These are phyloP conservation scores for Syngnathus acus DNA, from an alignment of 2,797 vertebrate genomes.

Conservation along the genomic window DNA sequence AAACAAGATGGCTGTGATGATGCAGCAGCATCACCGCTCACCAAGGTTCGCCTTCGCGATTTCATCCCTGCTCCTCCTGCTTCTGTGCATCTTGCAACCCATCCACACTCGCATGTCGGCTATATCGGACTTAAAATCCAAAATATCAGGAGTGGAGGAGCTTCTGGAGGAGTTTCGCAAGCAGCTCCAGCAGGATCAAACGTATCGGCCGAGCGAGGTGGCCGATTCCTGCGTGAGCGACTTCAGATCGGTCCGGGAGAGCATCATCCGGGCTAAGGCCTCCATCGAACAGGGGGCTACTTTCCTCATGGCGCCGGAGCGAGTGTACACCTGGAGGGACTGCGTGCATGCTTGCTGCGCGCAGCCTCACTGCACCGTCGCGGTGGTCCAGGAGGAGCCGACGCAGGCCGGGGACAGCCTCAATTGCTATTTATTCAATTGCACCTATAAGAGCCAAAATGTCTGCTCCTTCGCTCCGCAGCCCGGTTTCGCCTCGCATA, in stretches of 20 bases:
- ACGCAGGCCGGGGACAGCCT: slow-evolving; percentile 52
- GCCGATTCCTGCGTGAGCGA: slow-evolving; percentile 61
- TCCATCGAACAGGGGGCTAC: slow-evolving; percentile 85
- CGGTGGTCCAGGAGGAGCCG: slow-evolving; percentile 76
- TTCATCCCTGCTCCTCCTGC: background rate
- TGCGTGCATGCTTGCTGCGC: slow-evolving; percentile 88
- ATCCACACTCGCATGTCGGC: slow-evolving; percentile 45
- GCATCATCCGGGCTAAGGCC: slow-evolving; percentile 87
- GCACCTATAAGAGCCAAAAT: slow-evolving; percentile 70
- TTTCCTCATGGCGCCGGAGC: slow-evolving; percentile 77
- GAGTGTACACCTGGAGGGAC: slow-evolving; percentile 74
- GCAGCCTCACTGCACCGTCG: slow-evolving; percentile 80
- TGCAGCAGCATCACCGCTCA: slow-evolving; percentile 40
- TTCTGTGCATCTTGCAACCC: slow-evolving; percentile 1
- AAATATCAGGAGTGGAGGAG: slow-evolving; percentile 81
- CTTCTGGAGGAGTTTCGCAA: slow-evolving; percentile 85
- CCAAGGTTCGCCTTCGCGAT: slow-evolving; percentile 20
- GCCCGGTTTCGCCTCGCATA: slow-evolving; percentile 82
- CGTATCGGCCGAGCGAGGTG: slow-evolving; percentile 43
- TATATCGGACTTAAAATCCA: slow-evolving; percentile 70
- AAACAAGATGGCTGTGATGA: slow-evolving; percentile 54
- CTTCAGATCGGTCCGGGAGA: slow-evolving; percentile 70
- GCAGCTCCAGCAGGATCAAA: slow-evolving; percentile 80
- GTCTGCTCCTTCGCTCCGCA: slow-evolving; percentile 85
- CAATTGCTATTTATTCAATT: slow-evolving; percentile 88